These are phyloP conservation scores for Nomada ferruginata DNA, from an alignment of 2,888 invertebrate species.

Conservation along the genomic window DNA sequence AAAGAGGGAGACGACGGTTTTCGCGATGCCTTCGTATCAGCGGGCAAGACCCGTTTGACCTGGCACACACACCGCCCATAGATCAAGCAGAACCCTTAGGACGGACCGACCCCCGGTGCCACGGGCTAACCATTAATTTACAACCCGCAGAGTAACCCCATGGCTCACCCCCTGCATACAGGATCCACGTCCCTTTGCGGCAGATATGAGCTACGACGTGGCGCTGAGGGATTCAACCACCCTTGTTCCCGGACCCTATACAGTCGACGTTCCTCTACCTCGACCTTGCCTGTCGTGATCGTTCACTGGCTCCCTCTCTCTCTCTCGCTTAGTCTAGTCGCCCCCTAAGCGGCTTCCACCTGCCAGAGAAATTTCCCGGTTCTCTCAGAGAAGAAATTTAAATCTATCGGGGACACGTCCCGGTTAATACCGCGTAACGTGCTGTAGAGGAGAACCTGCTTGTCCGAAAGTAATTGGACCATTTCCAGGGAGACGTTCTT, in stretches of 20 bases:
- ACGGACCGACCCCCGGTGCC: conserved; percentile 75
- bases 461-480: conserved; percentile 45
- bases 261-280: conserved; percentile 56
- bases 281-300: conserved; percentile 46
- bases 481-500: conserved; percentile 29
- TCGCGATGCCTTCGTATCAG: conserved; percentile 71
- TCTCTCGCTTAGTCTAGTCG: conserved; percentile 11
- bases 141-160: conserved; percentile 82
- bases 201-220: conserved; percentile 81
- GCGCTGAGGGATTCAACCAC: conserved; percentile 77
- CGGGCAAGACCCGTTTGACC: conserved; percentile 77
- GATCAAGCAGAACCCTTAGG: conserved; percentile 82
- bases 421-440: conserved; percentile 57
- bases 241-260: conserved; percentile 66
- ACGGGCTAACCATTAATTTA: conserved; percentile 83
- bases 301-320: conserved; percentile 22
- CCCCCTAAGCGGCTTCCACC: conserved; percentile 66
- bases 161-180: conserved; percentile 73
- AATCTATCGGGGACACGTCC: conserved; percentile 65
- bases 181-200: conserved; percentile 79
- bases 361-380: conserved; percentile 60
- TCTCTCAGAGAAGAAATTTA: conserved; percentile 60
- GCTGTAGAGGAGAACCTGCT: conserved; percentile 24
- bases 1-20: conserved; percentile 59
- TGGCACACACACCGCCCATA: conserved; percentile 79